Evolutionary conservation across 2,113 vertebrate species (phyloP).

Genomic region (Heptranchias perlo): DNA sequence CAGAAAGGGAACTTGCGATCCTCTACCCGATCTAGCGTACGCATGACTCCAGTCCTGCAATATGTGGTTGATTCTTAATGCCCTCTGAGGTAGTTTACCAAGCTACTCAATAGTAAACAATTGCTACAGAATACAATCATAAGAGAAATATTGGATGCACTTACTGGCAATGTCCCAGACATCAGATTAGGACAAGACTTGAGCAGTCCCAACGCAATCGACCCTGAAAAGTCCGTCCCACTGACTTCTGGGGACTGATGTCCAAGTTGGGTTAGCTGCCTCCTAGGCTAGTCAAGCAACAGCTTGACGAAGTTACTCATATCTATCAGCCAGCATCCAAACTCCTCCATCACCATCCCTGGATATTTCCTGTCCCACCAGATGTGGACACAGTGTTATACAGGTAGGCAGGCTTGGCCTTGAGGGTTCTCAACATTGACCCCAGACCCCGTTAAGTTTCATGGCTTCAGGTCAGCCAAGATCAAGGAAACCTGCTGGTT

Average conservation of each 20-base stretch:
- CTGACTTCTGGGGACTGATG: neutral
- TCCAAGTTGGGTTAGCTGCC: neutral
- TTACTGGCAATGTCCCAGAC: neutral
- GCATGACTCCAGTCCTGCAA: too few species aligned
- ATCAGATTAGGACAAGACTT: neutral
- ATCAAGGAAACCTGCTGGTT: neutral
- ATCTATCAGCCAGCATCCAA: neutral
- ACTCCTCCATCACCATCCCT: neutral
- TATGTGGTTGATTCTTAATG: neutral
- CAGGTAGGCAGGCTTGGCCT: too few species aligned
- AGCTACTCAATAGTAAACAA: neutral
- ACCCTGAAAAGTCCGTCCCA: neutral
- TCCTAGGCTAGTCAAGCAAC: neutral
- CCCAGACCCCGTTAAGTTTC: neutral
- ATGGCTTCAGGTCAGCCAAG: neutral
- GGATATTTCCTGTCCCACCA: neutral
- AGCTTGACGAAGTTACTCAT: neutral
- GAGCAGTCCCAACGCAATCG: too few species aligned
- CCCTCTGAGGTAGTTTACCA: neutral
- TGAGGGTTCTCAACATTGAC: neutral
- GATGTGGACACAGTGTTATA: too few species aligned
- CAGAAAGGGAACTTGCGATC: too few species aligned
- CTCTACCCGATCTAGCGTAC: too few species aligned
- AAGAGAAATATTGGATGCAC: neutral
- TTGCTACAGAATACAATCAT: neutral